Evolutionary conservation across 2,888 invertebrate species (phyloP).

Genomic region (Xestia sexstrigata): DNA sequence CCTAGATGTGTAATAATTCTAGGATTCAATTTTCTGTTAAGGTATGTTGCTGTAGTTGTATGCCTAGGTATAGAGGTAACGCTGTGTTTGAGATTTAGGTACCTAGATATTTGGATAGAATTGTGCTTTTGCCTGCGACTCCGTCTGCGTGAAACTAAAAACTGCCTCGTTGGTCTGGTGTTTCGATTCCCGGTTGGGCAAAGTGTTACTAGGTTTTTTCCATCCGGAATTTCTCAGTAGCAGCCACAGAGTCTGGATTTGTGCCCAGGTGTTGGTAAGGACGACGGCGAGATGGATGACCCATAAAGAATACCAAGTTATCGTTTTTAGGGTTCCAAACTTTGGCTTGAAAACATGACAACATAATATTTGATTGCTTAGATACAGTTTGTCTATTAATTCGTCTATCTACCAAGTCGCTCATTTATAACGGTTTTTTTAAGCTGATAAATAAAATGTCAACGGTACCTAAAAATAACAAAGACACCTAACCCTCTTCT

Average conservation of each 20-base stretch:
- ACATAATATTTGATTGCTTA: background rate
- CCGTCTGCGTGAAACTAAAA: background rate
- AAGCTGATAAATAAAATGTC: background rate
- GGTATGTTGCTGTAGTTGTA: background rate
- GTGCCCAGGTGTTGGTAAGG: too few species aligned
- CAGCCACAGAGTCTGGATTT: too few species aligned
- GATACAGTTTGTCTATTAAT: background rate
- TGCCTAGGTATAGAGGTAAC: background rate
- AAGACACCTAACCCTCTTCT: constrained; percentile 17
- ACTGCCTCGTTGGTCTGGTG: too few species aligned
- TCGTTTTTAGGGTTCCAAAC: background rate
- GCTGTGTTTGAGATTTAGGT: too few species aligned
- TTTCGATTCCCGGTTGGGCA: too few species aligned
- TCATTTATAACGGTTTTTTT: background rate
- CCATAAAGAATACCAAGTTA: constrained; percentile 6
- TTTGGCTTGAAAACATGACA: background rate
- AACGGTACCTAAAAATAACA: background rate
- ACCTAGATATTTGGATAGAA: background rate
- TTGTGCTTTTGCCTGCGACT: background rate
- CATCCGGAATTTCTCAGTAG: too few species aligned
- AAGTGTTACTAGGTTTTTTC: too few species aligned
- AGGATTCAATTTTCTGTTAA: constrained; percentile 5
- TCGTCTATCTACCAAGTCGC: background rate
- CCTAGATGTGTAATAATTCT: constrained; percentile 1
- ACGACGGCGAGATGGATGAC: constrained; percentile 3